These are phyloP conservation scores for Cephus sareptanus DNA, from an alignment of 2,888 invertebrate genomes.

Conservation along the genomic window DNA sequence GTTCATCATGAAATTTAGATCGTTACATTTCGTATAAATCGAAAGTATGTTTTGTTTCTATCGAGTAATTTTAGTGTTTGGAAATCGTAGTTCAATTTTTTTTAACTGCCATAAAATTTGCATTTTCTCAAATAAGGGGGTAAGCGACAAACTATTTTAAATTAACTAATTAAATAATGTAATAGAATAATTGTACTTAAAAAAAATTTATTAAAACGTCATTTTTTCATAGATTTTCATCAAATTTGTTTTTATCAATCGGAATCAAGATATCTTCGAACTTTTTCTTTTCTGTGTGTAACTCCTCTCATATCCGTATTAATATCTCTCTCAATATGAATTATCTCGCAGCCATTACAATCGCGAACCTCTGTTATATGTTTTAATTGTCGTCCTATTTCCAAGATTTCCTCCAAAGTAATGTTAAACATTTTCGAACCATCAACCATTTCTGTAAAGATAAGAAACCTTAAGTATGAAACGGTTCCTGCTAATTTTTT, in stretches of 20 bases:
- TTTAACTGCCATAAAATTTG: background rate
- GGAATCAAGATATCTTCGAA: constrained; percentile 13
- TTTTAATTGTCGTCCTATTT: constrained; percentile 10
- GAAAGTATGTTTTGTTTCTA: background rate
- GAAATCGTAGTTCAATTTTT: background rate
- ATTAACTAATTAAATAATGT: background rate
- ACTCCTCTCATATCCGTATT: constrained; percentile 6
- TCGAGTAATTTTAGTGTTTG: background rate
- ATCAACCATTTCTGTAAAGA: constrained; percentile 16
- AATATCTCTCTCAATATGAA: constrained; percentile 15
- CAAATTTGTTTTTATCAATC: background rate
- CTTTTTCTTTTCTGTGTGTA: constrained; percentile 16
- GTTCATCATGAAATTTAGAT: background rate
- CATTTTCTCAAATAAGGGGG: background rate
- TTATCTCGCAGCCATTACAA: constrained; percentile 12
- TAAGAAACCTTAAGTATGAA: background rate
- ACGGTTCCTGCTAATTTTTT: background rate
- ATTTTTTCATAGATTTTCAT: background rate
- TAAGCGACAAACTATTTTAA: too few relatives aligned
- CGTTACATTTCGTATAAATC: background rate
- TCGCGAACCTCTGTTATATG: constrained; percentile 18
- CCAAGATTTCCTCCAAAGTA: constrained; percentile 12
- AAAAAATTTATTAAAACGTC: background rate
- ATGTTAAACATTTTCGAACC: constrained; percentile 20
- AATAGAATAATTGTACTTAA: background rate